These are phyloP conservation scores for Rhyacophila brunnea DNA, from an alignment of 1,140 invertebrate genomes.

Conservation along the genomic window DNA sequence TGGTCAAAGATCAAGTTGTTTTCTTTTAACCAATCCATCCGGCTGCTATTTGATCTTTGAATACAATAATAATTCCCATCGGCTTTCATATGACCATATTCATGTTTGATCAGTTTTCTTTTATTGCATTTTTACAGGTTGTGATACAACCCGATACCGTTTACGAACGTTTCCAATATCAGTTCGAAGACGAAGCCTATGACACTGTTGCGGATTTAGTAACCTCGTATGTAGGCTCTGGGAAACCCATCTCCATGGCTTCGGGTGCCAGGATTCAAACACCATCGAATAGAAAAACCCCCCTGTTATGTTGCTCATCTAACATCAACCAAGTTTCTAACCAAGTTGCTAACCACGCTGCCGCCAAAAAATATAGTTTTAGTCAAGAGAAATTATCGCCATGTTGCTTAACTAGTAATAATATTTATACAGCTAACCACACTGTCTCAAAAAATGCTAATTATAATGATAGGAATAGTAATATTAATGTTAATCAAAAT, in stretches of 20 bases:
- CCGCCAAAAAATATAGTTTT: slow-evolving; percentile 4
- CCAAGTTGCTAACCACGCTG: slow-evolving; percentile 23
- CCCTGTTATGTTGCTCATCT: slow-evolving; percentile 44
- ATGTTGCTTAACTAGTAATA: not conserved
- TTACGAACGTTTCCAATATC: slow-evolving; percentile 87
- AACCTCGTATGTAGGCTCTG: slow-evolving; percentile 91
- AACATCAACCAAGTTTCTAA: slow-evolving; percentile 7
- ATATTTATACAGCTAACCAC: slow-evolving; percentile 16
- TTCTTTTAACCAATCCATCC: no score
- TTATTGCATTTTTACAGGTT: slow-evolving; percentile 57
- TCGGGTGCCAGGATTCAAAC: slow-evolving; percentile 83
- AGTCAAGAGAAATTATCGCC: not conserved
- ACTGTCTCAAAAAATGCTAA: slow-evolving; percentile 4
- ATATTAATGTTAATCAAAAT: no score
- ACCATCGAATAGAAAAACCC: slow-evolving; percentile 71
- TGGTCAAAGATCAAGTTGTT: no score
- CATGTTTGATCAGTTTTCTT: no score
- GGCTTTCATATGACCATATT: no score
- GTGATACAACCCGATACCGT: slow-evolving; percentile 85
- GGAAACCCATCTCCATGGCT: slow-evolving; percentile 77
- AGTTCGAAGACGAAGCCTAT: slow-evolving; percentile 92
- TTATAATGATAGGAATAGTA: not conserved
- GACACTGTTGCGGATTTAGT: slow-evolving; percentile 92
- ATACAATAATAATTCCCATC: no score
- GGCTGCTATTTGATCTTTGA: no score